Conservation (phyloP, 2,113 vertebrate species). For the Pristiophorus japonicus region DNA sequence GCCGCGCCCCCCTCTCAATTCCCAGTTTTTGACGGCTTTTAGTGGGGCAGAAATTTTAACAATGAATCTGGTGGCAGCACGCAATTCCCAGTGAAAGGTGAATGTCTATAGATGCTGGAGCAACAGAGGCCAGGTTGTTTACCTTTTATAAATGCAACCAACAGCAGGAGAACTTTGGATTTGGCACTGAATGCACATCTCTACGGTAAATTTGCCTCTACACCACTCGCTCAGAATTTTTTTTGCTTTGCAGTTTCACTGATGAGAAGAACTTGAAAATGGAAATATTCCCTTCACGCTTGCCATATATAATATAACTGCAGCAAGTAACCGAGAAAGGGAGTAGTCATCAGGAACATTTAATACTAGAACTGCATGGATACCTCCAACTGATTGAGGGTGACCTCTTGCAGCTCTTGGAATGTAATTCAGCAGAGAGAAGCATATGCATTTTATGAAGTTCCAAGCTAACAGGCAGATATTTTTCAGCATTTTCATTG, state of each 20-base stretch:
- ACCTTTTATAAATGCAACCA: background rate
- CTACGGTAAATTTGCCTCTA: background rate
- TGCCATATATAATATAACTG: background rate
- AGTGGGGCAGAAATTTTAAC: background rate
- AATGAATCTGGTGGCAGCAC: background rate
- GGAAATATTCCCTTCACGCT: background rate
- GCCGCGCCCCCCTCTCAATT: background rate
- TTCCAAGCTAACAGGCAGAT: background rate
- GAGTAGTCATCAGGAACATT: background rate
- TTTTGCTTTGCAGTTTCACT: background rate
- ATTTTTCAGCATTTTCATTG: background rate
- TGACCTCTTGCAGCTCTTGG: background rate
- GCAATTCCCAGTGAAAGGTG: background rate
- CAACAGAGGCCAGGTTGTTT: background rate
- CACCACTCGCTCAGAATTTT: background rate
- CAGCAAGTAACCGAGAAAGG: background rate
- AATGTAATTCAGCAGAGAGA: background rate
- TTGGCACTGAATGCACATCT: background rate
- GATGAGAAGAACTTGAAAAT: background rate
- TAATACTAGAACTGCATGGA: background rate
- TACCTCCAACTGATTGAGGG: background rate
- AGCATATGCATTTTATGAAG: background rate
- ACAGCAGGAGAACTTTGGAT: background rate
- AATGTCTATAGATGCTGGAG: background rate
- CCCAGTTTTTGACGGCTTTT: background rate